Base-by-base conservation (phyloP, 2,888 invertebrate species). In the Melinaea marsaeus region DNA sequence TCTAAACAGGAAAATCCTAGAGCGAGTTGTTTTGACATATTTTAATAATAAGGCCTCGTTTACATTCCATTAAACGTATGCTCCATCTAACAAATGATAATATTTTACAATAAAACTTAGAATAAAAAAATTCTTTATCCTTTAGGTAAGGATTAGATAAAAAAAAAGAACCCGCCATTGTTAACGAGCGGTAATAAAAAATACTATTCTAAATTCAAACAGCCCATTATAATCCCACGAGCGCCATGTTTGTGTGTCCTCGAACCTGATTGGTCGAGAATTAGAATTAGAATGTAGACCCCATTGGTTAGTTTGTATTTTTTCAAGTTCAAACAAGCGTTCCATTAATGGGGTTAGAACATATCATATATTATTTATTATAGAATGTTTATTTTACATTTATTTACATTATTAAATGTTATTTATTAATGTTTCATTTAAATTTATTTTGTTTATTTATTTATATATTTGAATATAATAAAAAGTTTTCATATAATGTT, bases 251-350 rank as follows among this genome's bases (percentile, higher is more conserved):
- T 83, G 81, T 72, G 84, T 87, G 88, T 89, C 88, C 90, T 87
- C 88, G 89, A 79, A 84, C 82, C 87, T 85, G 79, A 90, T 90
- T 90, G 90, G 90, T 79, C 84, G 87, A 86, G 88, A 88, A 86
- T 88, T 89, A 89, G 89, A 88, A 90, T 90, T 90, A 90, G 90
- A 90, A 90, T 88, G 85, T 87, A 85, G 86, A 86, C 89, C 90
- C 90, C 87, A 88, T 90, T 89, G 86, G 87, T 86, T 85, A 85
- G 86, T 83, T 86, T 87, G 85, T 85, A 82, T 85, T 88, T 83
- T 81, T 78, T 79, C 80, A 84, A 84, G 82, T 85, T 86, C 84
- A 84, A 86, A 87, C 89, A 88, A 85, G 85, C 77, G 66, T 66
- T 66, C 71, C 74, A 72, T 75, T 73, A 74, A 75, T 72, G 68